Percentiles rank a stretch among this genome's conserved stretches.
Evolutionary conservation across 2,797 vertebrate genomes (phyloP).

Genomic region (Delichon dasypus): DNA sequence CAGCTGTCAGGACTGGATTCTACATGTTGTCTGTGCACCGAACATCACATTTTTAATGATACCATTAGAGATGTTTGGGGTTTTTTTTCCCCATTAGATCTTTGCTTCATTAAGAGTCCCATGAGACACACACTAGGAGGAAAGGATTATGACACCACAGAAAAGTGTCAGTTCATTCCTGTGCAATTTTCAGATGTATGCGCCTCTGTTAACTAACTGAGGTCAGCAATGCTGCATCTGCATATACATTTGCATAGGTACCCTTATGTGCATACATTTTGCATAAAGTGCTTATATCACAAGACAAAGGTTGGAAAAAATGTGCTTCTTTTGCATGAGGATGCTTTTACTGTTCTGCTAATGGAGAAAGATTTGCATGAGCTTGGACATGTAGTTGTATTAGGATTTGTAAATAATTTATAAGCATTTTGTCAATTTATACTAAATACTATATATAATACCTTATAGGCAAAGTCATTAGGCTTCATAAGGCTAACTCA

Average conservation of each 20-base stretch:
- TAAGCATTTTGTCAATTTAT: not conserved
- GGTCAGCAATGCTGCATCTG: not conserved
- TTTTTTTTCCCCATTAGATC: not conserved
- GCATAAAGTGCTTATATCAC: not conserved
- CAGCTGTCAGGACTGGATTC: not conserved
- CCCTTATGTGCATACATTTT: not conserved
- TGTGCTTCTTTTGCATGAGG: not conserved
- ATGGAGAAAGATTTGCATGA: not conserved
- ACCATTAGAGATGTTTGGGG: fast-evolving
- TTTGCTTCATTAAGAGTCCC: not conserved
- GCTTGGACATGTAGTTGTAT: not conserved
- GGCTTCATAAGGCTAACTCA: not conserved
- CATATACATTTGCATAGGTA: not conserved
- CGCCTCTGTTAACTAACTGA: not conserved
- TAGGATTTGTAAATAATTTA: not conserved
- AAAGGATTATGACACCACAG: not conserved
- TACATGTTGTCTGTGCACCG: fast-evolving
- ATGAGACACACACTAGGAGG: fast-evolving
- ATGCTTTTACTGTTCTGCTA: not conserved
- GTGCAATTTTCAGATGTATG: not conserved
- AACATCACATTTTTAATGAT: not conserved
- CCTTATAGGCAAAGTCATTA: not conserved
- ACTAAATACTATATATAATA: not conserved
- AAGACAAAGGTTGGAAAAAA: not conserved
- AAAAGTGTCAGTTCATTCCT: not conserved